phyloP scores from a whole-genome alignment of 2,888 invertebrate genomes.

The Dryomyza anilis region DNA sequence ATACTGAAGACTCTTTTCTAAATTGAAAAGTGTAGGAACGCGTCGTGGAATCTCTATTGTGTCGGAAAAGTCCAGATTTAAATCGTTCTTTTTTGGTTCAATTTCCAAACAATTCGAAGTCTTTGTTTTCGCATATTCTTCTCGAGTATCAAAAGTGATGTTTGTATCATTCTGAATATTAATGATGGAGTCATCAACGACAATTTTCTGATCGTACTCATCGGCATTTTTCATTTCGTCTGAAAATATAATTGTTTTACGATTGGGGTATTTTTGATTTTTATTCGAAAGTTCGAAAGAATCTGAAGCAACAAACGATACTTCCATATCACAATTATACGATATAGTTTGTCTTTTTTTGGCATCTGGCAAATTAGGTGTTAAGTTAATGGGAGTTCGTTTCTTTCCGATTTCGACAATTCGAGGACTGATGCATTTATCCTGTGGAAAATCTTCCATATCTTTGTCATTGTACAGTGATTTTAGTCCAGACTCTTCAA shows the following conservation, averaged over 20 bases:
- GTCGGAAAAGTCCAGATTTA: conserved; percentile 11
- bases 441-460: neutral
- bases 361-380: conserved; percentile 43
- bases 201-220: no score
- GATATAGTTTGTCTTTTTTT: conserved; percentile 43
- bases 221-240: no score
- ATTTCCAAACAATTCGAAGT: no score
- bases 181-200: no score
- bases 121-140: no score
- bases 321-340: conserved; percentile 31
- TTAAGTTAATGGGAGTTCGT: conserved; percentile 38
- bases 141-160: no score
- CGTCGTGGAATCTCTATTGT: conserved; percentile 20
- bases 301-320: no score
- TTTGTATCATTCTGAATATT: no score
- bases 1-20: neutral
- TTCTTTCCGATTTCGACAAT: conserved; percentile 4
- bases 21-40: neutral
- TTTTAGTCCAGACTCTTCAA: conserved; percentile 6
- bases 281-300: no score
- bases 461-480: neutral
- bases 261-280: no score
- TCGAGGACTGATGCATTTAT: neutral
- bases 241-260: no score
- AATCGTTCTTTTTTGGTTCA: no score